Conservation (phyloP, 2,888 invertebrate species). For the Ichneumoninae sp. region DNA sequence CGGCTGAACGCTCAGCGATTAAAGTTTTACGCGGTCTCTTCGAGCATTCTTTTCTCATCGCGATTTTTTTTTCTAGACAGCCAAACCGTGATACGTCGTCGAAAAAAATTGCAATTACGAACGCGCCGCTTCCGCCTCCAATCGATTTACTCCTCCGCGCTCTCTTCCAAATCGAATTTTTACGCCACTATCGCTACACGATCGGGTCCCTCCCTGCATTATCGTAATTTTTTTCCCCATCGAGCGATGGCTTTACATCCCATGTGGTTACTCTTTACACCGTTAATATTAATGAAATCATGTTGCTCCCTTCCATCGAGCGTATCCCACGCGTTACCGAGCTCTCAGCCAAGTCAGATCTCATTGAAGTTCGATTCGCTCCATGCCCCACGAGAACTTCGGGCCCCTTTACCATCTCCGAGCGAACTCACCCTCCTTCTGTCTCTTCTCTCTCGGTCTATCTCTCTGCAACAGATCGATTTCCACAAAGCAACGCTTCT, state of each 20-base stretch:
- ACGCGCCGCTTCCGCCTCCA: not conserved
- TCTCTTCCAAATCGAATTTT: slow-evolving; percentile 10
- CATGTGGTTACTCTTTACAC: slow-evolving; percentile 15
- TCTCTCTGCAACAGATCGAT: slow-evolving; percentile 33
- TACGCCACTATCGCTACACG: not conserved
- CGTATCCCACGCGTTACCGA: not conserved
- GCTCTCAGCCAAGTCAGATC: slow-evolving; percentile 23
- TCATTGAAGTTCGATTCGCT: slow-evolving; percentile 38
- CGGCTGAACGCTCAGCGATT: not conserved
- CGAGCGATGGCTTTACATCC: slow-evolving; percentile 10
- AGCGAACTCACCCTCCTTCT: not conserved
- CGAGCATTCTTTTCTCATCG: not conserved
- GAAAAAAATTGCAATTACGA: not conserved
- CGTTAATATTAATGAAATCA: slow-evolving; percentile 19
- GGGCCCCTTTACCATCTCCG: slow-evolving; percentile 22
- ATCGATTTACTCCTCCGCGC: not conserved
- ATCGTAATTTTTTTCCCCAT: not conserved
- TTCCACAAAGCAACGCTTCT: slow-evolving; percentile 16
- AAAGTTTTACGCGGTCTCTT: not conserved
- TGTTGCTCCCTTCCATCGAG: slow-evolving; percentile 12
- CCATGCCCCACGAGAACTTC: slow-evolving; percentile 8
- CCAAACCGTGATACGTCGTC: not conserved
- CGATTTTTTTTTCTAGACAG: not conserved
- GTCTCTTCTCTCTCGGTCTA: not conserved
- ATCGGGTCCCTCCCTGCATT: slow-evolving; percentile 2